These are phyloP conservation scores for Tympanoctomys barrerae DNA, from an alignment of 2,797 vertebrate species.

Conservation along the genomic window DNA sequence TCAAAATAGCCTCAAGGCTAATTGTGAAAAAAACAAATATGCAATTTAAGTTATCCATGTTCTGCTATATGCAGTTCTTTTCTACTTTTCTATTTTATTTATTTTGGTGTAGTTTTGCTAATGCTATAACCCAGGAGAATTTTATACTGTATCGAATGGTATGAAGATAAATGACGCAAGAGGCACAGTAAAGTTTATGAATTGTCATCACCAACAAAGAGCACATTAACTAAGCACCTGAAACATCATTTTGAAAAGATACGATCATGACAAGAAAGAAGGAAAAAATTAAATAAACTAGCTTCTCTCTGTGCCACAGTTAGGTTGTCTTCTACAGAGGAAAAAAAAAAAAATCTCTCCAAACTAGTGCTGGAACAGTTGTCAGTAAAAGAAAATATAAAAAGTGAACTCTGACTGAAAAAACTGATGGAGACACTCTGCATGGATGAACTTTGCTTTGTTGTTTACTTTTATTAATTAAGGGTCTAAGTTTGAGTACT, in stretches of 20 bases:
- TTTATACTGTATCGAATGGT: not conserved
- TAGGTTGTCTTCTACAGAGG: not conserved
- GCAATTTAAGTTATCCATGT: not conserved
- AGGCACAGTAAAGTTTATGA: not conserved
- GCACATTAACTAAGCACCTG: slow-evolving; percentile 31
- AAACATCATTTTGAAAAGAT: slow-evolving; percentile 14
- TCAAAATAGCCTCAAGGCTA: slow-evolving; percentile 20
- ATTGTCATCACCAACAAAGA: slow-evolving; percentile 54
- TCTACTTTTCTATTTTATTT: not conserved
- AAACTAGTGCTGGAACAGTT: not conserved
- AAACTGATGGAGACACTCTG: not conserved
- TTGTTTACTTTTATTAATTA: slow-evolving; percentile 7
- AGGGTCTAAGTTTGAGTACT: not conserved
- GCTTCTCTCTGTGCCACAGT: not conserved
- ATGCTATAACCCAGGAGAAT: not conserved
- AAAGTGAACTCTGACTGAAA: not conserved
- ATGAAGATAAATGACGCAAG: not conserved
- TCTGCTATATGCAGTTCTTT: not conserved
- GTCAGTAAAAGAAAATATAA: slow-evolving; percentile 35
- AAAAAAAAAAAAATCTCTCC: not conserved
- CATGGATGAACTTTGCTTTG: not conserved
- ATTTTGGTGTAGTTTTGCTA: not conserved
- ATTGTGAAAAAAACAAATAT: slow-evolving; percentile 41
- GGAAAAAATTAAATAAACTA: not conserved
- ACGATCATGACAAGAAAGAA: not conserved